These are phyloP conservation scores for Diadophis punctatus DNA, from an alignment of 2,113 vertebrate genomes.

Conservation along the genomic window DNA sequence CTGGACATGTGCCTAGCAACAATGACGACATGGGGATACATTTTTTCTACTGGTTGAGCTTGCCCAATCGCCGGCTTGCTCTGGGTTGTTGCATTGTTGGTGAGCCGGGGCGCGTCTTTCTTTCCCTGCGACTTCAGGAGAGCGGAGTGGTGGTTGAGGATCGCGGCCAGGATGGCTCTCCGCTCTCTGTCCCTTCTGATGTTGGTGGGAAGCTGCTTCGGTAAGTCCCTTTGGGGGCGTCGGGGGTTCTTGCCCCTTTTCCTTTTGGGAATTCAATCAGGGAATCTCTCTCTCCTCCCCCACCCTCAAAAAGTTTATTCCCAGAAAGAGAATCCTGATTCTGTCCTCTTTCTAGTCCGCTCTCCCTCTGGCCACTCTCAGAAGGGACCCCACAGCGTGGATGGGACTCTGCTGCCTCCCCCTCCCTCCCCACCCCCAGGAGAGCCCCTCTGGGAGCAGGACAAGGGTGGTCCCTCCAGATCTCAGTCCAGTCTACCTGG, in stretches of 20 bases:
- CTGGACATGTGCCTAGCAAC: no score
- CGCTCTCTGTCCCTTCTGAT: not conserved
- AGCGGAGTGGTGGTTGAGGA: fast-evolving
- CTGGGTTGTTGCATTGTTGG: not conserved
- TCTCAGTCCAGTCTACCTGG: not conserved
- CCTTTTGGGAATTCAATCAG: no score
- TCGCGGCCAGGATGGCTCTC: not conserved
- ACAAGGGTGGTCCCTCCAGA: not conserved
- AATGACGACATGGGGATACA: no score
- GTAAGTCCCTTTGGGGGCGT: not conserved
- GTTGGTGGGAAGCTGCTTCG: not conserved
- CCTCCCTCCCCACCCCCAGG: no score
- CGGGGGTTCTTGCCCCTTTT: no score
- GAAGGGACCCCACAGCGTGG: no score
- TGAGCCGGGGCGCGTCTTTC: fast-evolving
- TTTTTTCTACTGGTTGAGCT: no score
- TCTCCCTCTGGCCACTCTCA: no score
- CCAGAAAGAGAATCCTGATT: not conserved
- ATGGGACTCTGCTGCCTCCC: no score
- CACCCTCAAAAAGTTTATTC: not conserved
- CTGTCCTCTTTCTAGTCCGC: no score
- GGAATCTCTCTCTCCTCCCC: no score
- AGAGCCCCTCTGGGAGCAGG: no score
- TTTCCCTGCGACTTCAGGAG: not conserved
- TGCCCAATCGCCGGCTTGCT: not conserved